A percentile compares a stretch with the other conserved stretches of the same genome.
phyloP scores from a whole-genome alignment of 1,140 invertebrate species.

The Homalodisca vitripennis region DNA sequence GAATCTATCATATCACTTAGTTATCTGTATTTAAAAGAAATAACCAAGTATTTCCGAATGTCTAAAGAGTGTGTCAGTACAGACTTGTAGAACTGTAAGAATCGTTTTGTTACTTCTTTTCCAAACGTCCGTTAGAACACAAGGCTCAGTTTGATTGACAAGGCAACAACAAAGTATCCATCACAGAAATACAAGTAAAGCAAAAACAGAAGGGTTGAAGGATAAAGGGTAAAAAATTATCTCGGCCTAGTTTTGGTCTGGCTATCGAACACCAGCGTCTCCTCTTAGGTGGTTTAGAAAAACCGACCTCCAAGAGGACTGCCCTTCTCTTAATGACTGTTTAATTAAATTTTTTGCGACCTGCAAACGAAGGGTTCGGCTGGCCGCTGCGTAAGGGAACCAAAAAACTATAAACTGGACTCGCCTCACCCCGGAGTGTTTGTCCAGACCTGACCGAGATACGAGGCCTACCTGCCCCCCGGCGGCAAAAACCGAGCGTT shows the following conservation, averaged over 20 bases:
- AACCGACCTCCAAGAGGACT: neutral
- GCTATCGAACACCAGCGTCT: too few species aligned
- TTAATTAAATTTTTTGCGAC: slow-evolving; percentile 16
- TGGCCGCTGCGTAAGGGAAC: neutral
- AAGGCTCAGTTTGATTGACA: too few species aligned
- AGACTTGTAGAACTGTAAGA: too few species aligned
- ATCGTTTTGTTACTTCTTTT: too few species aligned
- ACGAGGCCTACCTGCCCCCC: slow-evolving; percentile 8
- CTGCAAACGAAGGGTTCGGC: neutral
- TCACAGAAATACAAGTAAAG: too few species aligned
- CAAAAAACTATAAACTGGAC: neutral
- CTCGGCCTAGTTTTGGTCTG: slow-evolving; percentile 11
- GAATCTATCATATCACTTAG: too few species aligned
- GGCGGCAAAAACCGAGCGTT: slow-evolving; percentile 1
- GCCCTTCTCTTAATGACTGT: slow-evolving; percentile 23
- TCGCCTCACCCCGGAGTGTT: neutral
- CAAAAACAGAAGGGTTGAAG: too few species aligned
- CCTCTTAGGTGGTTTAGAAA: neutral
- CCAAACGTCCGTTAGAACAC: too few species aligned
- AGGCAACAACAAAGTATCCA: too few species aligned
- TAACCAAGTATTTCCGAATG: too few species aligned
- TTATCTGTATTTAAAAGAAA: too few species aligned
- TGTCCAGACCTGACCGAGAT: slow-evolving; percentile 25
- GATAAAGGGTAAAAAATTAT: slow-evolving; percentile 11
- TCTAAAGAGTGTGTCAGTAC: too few species aligned